phyloP scores from a whole-genome alignment of 2,888 invertebrate genomes.

The Drosophila robusta region DNA sequence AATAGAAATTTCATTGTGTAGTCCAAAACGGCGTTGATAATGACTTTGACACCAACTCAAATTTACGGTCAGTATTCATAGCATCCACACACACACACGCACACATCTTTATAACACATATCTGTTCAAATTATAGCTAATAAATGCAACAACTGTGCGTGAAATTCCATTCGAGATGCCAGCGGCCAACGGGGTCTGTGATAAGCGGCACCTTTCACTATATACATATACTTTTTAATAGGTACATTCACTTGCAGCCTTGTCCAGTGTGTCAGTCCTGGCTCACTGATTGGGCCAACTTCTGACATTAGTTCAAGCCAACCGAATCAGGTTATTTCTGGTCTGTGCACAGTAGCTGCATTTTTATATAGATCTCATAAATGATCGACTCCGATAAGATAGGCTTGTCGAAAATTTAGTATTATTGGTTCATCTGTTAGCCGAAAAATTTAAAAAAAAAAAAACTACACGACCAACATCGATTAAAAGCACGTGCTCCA shows the following conservation, averaged over 20 bases:
- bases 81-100: background rate
- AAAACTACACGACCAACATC: background rate
- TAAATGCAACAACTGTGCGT: slow-evolving; percentile 24
- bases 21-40: slow-evolving; percentile 22
- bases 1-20: slow-evolving; percentile 28
- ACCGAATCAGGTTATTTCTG: too few species aligned
- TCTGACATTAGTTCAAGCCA: too few species aligned
- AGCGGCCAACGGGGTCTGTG: slow-evolving; percentile 36
- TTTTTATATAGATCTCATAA: slow-evolving; percentile 24
- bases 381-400: slow-evolving; percentile 38
- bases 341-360: slow-evolving; percentile 14
- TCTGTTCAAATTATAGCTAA: slow-evolving; percentile 2
- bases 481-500: slow-evolving; percentile 41
- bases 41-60: slow-evolving; percentile 20
- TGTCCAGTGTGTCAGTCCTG: too few species aligned
- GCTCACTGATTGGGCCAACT: too few species aligned
- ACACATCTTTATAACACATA: background rate
- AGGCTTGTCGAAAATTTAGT: slow-evolving; percentile 10
- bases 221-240: too few species aligned
- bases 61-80: slow-evolving; percentile 24
- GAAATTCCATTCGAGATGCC: slow-evolving; percentile 15
- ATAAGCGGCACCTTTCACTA: slow-evolving; percentile 38
- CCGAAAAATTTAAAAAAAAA: background rate
- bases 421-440: slow-evolving; percentile 17
- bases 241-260: too few species aligned